Evolutionary conservation across 2,888 invertebrate species (phyloP).

Genomic region (Erebia palarica): DNA sequence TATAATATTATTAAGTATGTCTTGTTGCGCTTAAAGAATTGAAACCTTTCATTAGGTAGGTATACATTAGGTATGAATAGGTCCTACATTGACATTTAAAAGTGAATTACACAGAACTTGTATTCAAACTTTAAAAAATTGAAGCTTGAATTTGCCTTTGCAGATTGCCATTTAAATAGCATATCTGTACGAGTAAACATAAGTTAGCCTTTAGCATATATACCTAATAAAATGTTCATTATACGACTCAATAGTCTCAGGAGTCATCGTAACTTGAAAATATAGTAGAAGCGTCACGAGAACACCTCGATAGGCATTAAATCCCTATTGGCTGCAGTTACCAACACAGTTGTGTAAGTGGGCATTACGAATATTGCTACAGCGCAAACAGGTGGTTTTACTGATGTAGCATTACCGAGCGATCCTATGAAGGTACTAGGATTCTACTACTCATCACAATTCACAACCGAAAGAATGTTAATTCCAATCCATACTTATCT

Average conservation of each 20-base stretch:
- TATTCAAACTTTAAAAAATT: not conserved
- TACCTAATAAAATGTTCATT: constrained; percentile 12
- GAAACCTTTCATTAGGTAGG: too few relatives aligned
- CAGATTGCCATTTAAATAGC: constrained; percentile 11
- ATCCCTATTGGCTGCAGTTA: constrained; percentile 22
- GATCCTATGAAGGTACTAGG: too few relatives aligned
- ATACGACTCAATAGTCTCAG: constrained; percentile 20
- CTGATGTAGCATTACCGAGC: not conserved
- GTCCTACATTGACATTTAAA: not conserved
- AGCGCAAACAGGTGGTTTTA: not conserved
- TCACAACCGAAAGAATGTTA: too few relatives aligned
- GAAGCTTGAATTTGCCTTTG: not conserved
- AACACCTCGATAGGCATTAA: constrained; percentile 10
- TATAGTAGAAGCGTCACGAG: constrained; percentile 19
- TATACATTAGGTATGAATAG: too few relatives aligned
- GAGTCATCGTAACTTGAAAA: constrained; percentile 21
- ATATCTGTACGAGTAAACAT: not conserved
- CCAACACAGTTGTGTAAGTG: constrained; percentile 14
- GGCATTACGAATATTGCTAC: constrained; percentile 11
- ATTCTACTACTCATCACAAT: too few relatives aligned
- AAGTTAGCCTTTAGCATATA: constrained; percentile 15
- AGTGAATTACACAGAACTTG: not conserved
- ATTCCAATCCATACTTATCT: too few relatives aligned
- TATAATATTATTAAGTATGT: too few relatives aligned
- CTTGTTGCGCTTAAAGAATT: too few relatives aligned